These are phyloP conservation scores for Sinodicranocentrus sp. DNA, from an alignment of 2,888 invertebrate genomes.

Conservation along the genomic window DNA sequence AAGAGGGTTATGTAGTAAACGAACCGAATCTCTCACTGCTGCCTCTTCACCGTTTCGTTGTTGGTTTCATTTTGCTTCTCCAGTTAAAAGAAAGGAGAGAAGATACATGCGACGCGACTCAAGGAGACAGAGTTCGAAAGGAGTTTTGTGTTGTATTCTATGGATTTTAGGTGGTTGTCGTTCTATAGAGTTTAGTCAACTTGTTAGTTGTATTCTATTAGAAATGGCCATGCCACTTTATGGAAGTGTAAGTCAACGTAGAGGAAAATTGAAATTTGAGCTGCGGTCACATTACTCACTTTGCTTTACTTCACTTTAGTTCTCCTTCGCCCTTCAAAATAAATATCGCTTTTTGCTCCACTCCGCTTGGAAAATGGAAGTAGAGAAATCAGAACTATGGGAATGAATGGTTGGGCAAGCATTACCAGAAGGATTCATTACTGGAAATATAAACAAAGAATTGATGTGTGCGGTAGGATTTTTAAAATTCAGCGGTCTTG, in stretches of 20 bases:
- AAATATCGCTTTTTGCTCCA: too few relatives aligned
- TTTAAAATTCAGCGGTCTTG: too few relatives aligned
- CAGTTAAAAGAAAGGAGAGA: background rate
- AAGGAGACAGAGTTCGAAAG: constrained; percentile 12
- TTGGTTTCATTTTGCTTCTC: constrained; percentile 31
- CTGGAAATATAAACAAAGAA: too few relatives aligned
- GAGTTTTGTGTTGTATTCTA: constrained; percentile 38
- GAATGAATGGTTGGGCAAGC: too few relatives aligned
- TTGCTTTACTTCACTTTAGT: constrained; percentile 38
- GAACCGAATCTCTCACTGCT: constrained; percentile 66
- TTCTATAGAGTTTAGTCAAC: constrained; percentile 45
- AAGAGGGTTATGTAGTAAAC: constrained; percentile 48
- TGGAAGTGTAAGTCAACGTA: constrained; percentile 74
- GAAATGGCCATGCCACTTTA: constrained; percentile 75
- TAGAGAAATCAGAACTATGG: too few relatives aligned
- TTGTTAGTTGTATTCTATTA: constrained; percentile 58
- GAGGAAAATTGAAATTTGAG: constrained; percentile 76
- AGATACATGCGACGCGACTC: constrained; percentile 27
- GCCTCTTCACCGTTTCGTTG: constrained; percentile 55
- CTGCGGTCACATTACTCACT: constrained; percentile 75
- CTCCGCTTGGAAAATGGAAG: too few relatives aligned
- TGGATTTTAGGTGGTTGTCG: constrained; percentile 38
- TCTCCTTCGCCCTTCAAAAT: constrained; percentile 28
- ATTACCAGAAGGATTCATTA: too few relatives aligned
- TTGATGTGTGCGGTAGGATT: too few relatives aligned